These are phyloP conservation scores for Progne subis DNA, from an alignment of 2,113 vertebrate genomes.

Conservation along the genomic window DNA sequence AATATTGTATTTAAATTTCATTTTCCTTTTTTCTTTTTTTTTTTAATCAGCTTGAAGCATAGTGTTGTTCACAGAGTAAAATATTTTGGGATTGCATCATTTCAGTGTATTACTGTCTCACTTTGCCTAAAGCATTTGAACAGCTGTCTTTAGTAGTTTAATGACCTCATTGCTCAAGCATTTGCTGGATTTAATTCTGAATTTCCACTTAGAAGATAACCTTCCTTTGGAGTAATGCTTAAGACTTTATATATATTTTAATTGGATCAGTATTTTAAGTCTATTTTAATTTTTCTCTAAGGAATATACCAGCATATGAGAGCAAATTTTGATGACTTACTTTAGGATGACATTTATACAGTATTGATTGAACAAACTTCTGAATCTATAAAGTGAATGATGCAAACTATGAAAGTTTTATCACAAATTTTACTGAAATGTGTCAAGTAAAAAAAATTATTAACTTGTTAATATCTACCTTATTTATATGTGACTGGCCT, in stretches of 20 bases:
- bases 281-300: neutral
- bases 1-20: neutral
- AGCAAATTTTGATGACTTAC: neutral
- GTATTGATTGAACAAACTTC: neutral
- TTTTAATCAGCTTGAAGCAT: neutral
- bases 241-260: neutral
- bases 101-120: neutral
- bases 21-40: neutral
- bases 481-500: neutral
- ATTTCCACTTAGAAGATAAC: neutral
- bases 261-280: neutral
- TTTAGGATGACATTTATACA: neutral
- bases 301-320: neutral
- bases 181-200: neutral
- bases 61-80: neutral
- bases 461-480: neutral
- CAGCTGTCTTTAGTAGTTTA: neutral
- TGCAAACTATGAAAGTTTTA: neutral
- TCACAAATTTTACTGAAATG: neutral
- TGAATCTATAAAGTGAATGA: neutral
- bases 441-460: neutral
- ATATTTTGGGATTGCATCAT: neutral
- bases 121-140: neutral
- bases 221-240: neutral
- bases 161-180: conserved; percentile 10